Base-by-base conservation (phyloP, 2,113 vertebrate genomes). In the Myrmecobius fasciatus region DNA sequence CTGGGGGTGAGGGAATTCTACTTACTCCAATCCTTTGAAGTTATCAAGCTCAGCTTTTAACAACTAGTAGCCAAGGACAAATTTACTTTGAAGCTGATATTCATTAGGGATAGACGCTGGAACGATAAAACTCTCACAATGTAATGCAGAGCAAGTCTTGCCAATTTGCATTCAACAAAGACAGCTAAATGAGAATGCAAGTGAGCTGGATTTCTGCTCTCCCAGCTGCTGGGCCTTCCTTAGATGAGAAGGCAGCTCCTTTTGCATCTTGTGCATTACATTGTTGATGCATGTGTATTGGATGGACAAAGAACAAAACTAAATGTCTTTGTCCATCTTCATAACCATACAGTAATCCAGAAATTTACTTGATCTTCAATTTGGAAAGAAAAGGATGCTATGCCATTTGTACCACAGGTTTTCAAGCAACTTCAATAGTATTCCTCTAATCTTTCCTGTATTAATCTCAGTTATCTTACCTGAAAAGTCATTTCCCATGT, bases 211-310 rank as follows among this genome's bases (percentile, higher is more conserved):
- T 91, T 95, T 94, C 53, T 51, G 46, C n/a, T 75, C 1, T 43
- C 8, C 47, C 43, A 75, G 49, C 31, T 25, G 10, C 36, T 12
- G 91, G 88, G n/a, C 4, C 49, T 92, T 43, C n/a, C 8, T 83
- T 95, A 36, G 36, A 51, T 92, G 94, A 94, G 89, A 97, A 89
- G 93, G 88, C 89, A 91, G 91, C 48, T 92, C 90, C n/a, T 11
- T 96, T 26, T 31, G 54, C 89, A 89, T 93, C 91, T 96, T 92
- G 17, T 60, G 47, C 92, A 93, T 92, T 89, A 46, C 46, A 91
- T 83, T 93, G 75, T 31, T 92, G 53, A 3, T 52, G 22, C 75
- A 28, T 92, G 8, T 88, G 3, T 36, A 2, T 48, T 91, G 95
- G 36, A 60, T 56, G 67, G 25, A 31, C 75, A 51, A 46, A 28